Conservation (phyloP, 92 coral and sea anemone genomes). For the Palythoa heliodiscus region DNA sequence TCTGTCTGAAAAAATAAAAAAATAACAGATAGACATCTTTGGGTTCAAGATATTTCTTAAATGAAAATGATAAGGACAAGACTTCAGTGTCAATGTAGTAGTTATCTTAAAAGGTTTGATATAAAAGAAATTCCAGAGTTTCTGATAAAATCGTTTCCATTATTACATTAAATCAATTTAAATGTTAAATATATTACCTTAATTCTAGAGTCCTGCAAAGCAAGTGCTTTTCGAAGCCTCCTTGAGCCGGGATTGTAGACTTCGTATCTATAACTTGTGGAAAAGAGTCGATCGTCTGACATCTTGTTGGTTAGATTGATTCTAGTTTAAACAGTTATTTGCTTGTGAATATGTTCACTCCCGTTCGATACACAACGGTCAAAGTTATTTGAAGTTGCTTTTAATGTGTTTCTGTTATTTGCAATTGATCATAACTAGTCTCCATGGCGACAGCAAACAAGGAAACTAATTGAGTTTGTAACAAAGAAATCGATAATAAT, state of each 20-base stretch:
- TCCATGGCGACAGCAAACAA: slow-evolving; percentile 61
- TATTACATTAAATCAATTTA: neutral
- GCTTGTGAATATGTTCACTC: slow-evolving; percentile 4
- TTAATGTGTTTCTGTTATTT: neutral
- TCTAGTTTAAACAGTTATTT: neutral
- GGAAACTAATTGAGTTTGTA: slow-evolving; percentile 35
- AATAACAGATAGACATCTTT: neutral
- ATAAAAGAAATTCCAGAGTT: neutral
- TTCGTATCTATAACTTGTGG: slow-evolving; percentile 75
- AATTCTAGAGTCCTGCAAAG: slow-evolving; percentile 62
- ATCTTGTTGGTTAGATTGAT: slow-evolving; percentile 14
- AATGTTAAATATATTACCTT: slow-evolving; percentile 53
- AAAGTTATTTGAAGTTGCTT: slow-evolving; percentile 3
- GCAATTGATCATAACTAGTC: slow-evolving; percentile 26
- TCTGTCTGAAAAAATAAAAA: slow-evolving; percentile 25
- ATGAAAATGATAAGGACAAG: neutral
- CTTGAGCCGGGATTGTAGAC: slow-evolving; percentile 61
- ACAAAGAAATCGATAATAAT: slow-evolving; percentile 16
- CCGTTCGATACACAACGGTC: neutral
- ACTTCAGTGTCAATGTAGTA: neutral
- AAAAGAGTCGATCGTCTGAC: slow-evolving; percentile 67
- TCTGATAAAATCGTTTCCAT: neutral
- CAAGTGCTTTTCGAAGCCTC: slow-evolving; percentile 61
- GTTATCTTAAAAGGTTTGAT: too few species aligned
- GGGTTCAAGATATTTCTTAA: neutral